A percentile compares a stretch with the other conserved stretches of the same genome.
phyloP scores from a whole-genome alignment of 2,797 vertebrate genomes.

The Acanthiza pusilla region DNA sequence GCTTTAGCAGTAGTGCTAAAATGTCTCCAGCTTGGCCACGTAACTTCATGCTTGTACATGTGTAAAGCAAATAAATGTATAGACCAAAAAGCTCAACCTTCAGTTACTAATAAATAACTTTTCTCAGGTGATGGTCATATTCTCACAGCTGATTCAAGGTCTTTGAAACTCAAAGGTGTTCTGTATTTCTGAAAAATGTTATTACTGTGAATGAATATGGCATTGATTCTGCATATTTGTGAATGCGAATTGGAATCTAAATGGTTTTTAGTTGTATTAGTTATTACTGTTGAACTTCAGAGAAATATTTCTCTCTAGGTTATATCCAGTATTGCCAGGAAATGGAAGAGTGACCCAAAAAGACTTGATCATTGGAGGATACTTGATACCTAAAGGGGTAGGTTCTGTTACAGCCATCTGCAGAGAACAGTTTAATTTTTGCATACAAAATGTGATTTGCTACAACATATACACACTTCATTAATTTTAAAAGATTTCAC shows the following conservation, averaged over 20 bases:
- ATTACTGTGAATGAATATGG: neutral
- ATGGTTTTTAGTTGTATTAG: neutral
- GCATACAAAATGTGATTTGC: neutral
- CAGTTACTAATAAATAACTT: neutral
- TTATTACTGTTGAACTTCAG: neutral
- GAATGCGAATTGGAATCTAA: neutral
- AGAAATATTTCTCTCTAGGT: slow-evolving; percentile 71
- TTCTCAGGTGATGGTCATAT: neutral
- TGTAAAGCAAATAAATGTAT: neutral
- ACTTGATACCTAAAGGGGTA: slow-evolving; percentile 93
- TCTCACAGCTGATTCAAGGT: neutral
- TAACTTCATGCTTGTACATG: neutral
- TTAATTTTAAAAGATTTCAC: neutral
- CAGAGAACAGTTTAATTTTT: neutral
- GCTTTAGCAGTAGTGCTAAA: neutral
- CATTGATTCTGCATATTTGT: neutral
- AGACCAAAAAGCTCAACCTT: neutral
- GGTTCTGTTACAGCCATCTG: slow-evolving; percentile 30
- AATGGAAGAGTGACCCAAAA: slow-evolving; percentile 90
- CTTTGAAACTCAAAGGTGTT: neutral
- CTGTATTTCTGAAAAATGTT: neutral
- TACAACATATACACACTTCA: neutral
- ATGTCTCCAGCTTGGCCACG: neutral
- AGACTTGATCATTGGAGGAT: slow-evolving; percentile 87
- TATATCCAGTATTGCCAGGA: slow-evolving; percentile 92